phyloP scores from a whole-genome alignment of 1,140 invertebrate genomes.

The Drosophila kurseongensis region DNA sequence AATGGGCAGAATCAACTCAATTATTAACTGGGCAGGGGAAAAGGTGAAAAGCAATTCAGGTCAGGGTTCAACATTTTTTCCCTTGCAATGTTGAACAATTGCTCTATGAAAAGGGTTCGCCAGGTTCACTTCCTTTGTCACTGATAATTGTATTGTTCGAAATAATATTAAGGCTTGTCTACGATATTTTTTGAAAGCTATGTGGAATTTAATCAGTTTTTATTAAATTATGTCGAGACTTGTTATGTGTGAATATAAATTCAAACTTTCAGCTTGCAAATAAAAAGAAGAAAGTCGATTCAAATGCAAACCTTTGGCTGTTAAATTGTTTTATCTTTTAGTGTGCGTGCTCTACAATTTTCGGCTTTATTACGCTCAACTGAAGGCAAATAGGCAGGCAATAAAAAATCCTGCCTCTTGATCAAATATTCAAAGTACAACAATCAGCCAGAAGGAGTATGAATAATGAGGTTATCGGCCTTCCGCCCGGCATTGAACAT shows the following conservation, averaged over 20 bases:
- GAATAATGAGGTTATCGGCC: conserved; percentile 63
- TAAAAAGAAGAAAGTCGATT: not conserved
- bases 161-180: not conserved
- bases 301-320: conserved; percentile 3
- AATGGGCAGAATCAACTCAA: conserved; percentile 63
- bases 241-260: not conserved
- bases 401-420: conserved; percentile 49
- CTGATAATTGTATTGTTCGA: conserved; percentile 30
- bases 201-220: conserved; percentile 8
- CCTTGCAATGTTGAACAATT: conserved; percentile 8
- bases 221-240: conserved; percentile 12
- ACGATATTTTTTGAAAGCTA: conserved; percentile 12
- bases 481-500: conserved; percentile 24
- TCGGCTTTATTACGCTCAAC: conserved; percentile 13
- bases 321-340: not conserved
- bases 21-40: conserved; percentile 46
- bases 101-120: conserved; percentile 33
- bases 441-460: conserved; percentile 43
- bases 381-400: conserved; percentile 16
- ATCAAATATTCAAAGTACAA: conserved; percentile 59
- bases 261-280: not conserved
- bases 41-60: conserved; percentile 26
- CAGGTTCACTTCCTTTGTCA: conserved; percentile 28
- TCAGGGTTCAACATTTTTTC: conserved; percentile 28
- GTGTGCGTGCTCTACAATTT: not conserved